Evolutionary conservation across 2,797 vertebrate species (phyloP).

Genomic region (Nannoperca australis): DNA sequence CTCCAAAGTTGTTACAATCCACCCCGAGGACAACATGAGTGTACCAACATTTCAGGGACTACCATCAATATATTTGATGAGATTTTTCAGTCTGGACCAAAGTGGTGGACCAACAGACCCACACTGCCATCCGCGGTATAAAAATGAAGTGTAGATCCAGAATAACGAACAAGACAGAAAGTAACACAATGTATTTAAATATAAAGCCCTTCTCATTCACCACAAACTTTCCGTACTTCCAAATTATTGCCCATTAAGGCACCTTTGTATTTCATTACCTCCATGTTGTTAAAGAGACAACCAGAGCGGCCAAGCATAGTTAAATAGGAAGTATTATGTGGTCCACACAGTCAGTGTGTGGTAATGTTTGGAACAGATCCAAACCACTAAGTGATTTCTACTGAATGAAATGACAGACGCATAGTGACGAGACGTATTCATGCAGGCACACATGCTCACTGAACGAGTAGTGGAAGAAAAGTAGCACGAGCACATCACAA

Average conservation of each 20-base stretch:
- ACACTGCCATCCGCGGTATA: no score
- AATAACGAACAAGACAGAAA: no score
- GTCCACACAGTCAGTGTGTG: conserved; percentile 5
- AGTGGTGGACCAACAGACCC: no score
- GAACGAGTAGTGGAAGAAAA: conserved; percentile 5
- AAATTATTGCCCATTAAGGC: background rate
- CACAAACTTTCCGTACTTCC: background rate
- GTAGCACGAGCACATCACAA: background rate
- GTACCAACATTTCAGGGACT: no score
- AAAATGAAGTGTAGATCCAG: no score
- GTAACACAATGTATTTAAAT: no score
- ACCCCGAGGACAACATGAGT: no score
- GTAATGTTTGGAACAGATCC: conserved; percentile 23
- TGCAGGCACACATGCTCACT: background rate
- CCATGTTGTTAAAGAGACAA: background rate
- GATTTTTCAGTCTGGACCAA: no score
- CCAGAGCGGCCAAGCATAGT: background rate
- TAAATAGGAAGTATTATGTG: conserved; percentile 2
- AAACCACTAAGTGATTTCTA: conserved; percentile 18
- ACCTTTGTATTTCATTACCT: conserved; percentile 2
- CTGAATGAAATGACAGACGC: background rate
- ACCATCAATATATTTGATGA: no score
- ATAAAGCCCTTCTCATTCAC: no score
- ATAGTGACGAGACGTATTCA: background rate
- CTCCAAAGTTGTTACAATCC: no score